Evolutionary conservation across 1,140 invertebrate species (phyloP).

Genomic region (Antheraea mylitta): DNA sequence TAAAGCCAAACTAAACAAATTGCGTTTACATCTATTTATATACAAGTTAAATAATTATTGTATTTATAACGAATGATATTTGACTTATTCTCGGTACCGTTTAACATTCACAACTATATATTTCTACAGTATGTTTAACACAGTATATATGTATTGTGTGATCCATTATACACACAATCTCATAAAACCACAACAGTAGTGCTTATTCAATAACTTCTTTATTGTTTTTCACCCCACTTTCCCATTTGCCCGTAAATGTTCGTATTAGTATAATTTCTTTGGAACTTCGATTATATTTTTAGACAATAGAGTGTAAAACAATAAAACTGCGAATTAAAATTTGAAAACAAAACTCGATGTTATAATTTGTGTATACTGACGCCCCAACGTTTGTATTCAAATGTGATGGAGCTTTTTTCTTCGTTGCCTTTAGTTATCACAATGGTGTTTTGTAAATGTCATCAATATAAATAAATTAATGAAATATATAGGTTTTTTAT

Average conservation of each 20-base stretch:
- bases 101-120: no score
- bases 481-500: neutral
- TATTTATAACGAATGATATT: no score
- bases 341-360: slow-evolving; percentile 45
- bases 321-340: slow-evolving; percentile 51
- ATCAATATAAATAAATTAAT: neutral
- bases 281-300: neutral
- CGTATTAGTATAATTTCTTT: neutral
- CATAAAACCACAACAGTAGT: neutral
- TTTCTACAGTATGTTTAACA: no score
- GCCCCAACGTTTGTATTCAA: slow-evolving; percentile 68
- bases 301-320: slow-evolving; percentile 24
- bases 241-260: neutral
- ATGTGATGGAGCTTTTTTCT: slow-evolving; percentile 37
- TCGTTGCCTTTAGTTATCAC: slow-evolving; percentile 41
- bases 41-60: no score
- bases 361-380: slow-evolving; percentile 59
- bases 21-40: no score
- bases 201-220: neutral
- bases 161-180: neutral
- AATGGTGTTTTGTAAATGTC: slow-evolving; percentile 31
- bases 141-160: neutral
- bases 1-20: no score
- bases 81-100: no score
- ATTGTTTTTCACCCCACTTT: neutral